Evolutionary conservation across 2,888 invertebrate genomes (phyloP), one percentile per base, ranked within the genome.

Genomic region (Drosophila setosimentum): DNA sequence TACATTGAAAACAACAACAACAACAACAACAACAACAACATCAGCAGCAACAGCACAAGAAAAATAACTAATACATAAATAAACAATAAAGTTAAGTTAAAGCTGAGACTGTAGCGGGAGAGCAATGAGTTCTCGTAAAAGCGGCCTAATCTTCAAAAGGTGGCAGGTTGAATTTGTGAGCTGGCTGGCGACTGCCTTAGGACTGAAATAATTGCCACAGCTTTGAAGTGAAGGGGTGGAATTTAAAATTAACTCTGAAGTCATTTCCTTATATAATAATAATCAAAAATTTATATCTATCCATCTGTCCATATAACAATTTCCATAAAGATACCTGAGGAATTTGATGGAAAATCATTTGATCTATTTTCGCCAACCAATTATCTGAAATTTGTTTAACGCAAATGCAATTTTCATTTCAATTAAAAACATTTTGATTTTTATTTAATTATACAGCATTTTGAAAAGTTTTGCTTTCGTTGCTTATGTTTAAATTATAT

Each of bases 11-110:
- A 60, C 35, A 18, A 18, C 18, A 35, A 35, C 35, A 32, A 4
- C 11, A 32, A 30, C 30, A 30, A 30, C 30, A 30, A 1, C 30
- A 32, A 0, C 32, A 32, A 58, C 40, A 40, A 51, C 67, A 53
- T 55, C 33, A 65, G 29, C 37, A 68, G 50, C 49, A 2, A 4
- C 37, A 24, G 13, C 42, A 3, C 16, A 45, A 63, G 40, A 73
- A 63, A 55, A 60, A 54, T 60, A 64, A 65, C 64, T 55, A 70
- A 61, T 67, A 69, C 65, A 75, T 76, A 76, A 90, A 88, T 85
- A 84, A 87, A 85, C 90, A 84, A 85, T 87, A 87, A 85, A 71
- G 73, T 71, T 58, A 42, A 62, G 69, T 73, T 68, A 55, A 59
- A 45, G 74, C 51, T 62, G 55, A 24, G 21, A 30, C 16, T 30